Base-by-base conservation (phyloP, 2,888 invertebrate species). In the Megaustenia siamemsis region DNA sequence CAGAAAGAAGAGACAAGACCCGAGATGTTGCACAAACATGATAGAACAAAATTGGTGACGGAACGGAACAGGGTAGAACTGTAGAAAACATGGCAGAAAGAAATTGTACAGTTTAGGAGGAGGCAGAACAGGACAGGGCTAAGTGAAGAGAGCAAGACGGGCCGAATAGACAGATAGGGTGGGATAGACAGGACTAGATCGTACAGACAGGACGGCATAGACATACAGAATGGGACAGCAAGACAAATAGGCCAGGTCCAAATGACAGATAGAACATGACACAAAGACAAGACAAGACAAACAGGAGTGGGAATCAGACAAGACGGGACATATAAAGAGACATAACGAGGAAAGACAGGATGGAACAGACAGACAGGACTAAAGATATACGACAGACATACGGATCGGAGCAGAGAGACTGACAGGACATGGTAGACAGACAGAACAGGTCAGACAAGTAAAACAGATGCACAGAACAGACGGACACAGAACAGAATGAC, bases 241-340 rank as follows among this genome's bases (percentile, higher is more conserved):
- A n/a, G n/a, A n/a, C n/a, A n/a, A n/a, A n/a, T n/a, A n/a, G n/a
- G n/a, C n/a, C n/a, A n/a, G n/a, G n/a, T n/a, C n/a, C n/a, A n/a
- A n/a, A n/a, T n/a, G n/a, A n/a, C n/a, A n/a, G n/a, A n/a, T n/a
- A n/a, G n/a, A n/a, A n/a, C n/a, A n/a, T n/a, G n/a, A n/a, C n/a
- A n/a, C n/a, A n/a, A n/a, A n/a, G n/a, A n/a, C n/a, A n/a, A n/a
- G 78, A 45, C 53, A 71, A 69, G 38, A 69, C n/a, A 56, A 66
- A 56, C 32, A 43, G 35, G 56, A 83, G 78, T 45, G 78, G 78
- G 35, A 38, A 15, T 18, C 45, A 45, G 24, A 49, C 49, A 63
- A 35, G 40, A 35, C 15, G 38, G 45, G n/a, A 43, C 60, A n/a
- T n/a, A n/a, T n/a, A n/a, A n/a, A n/a, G n/a, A n/a, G n/a, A n/a